Percentiles rank a stretch among this genome's conserved stretches.
Conservation (phyloP, 2,797 vertebrate species). For the Muscicapa striata region DNA sequence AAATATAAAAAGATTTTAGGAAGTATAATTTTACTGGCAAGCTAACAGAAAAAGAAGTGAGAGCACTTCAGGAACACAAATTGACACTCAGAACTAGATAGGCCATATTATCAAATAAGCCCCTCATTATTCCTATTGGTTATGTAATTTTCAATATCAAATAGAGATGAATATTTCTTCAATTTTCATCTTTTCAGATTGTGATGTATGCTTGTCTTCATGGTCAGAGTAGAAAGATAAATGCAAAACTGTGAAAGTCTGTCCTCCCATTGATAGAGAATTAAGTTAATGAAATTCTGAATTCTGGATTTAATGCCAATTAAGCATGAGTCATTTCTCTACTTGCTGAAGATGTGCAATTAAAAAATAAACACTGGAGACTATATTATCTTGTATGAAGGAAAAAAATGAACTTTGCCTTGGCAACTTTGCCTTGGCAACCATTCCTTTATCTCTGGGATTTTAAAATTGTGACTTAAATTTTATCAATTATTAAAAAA, state of each 20-base stretch:
- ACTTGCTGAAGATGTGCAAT: background rate
- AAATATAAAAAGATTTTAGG: background rate
- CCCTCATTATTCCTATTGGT: background rate
- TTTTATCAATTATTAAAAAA: background rate
- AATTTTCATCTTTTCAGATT: background rate
- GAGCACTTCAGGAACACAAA: background rate
- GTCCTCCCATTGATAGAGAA: background rate
- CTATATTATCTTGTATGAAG: background rate
- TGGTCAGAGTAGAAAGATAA: background rate
- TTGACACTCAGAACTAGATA: background rate
- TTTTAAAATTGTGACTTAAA: background rate
- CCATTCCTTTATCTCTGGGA: background rate
- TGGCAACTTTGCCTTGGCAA: background rate
- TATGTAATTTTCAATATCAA: background rate
- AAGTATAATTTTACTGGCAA: background rate
- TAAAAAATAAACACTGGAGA: constrained; percentile 23
- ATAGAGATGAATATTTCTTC: background rate
- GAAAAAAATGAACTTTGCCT: background rate
- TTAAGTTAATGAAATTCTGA: background rate
- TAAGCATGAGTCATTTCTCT: background rate
- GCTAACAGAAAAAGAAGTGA: background rate
- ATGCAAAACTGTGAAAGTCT: background rate
- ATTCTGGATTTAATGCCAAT: background rate
- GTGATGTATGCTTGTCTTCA: background rate
- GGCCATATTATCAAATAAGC: background rate